Percentiles rank a stretch among this genome's conserved stretches.
phyloP scores from a whole-genome alignment of 1,140 invertebrate species.

The Steinernema feltiae region DNA sequence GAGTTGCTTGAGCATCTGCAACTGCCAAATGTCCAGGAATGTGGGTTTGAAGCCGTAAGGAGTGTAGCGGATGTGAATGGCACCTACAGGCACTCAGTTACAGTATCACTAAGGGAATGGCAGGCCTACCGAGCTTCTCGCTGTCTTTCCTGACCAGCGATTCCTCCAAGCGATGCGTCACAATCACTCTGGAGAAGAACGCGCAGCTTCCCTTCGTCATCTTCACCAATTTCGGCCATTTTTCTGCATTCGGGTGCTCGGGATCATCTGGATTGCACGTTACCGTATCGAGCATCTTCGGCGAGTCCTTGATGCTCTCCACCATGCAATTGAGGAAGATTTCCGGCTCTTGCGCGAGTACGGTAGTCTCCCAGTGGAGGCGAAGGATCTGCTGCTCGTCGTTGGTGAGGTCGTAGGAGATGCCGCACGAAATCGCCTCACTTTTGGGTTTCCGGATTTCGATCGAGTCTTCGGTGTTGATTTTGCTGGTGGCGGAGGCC shows the following conservation, averaged over 20 bases:
- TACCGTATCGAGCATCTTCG: neutral
- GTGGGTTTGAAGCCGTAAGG: slow-evolving; percentile 11
- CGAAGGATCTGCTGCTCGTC: neutral
- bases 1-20: neutral
- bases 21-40: neutral
- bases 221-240: neutral
- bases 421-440: too few relatives aligned
- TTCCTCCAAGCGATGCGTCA: neutral
- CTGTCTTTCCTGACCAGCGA: neutral
- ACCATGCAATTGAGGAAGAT: neutral
- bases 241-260: neutral
- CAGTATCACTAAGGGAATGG: too few relatives aligned
- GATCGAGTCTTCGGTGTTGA: too few relatives aligned
- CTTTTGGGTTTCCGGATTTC: too few relatives aligned
- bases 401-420: neutral
- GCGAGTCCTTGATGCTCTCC: neutral
- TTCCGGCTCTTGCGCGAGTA: neutral
- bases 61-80: neutral
- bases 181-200: neutral
- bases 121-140: neutral
- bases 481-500: too few relatives aligned
- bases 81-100: neutral
- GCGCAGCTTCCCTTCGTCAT: neutral
- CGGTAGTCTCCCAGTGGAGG: neutral
- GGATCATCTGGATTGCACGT: neutral